Percentiles rank a stretch among this genome's conserved stretches.
Conservation (phyloP, 2,888 invertebrate species). For the Epicampocera succincta region DNA sequence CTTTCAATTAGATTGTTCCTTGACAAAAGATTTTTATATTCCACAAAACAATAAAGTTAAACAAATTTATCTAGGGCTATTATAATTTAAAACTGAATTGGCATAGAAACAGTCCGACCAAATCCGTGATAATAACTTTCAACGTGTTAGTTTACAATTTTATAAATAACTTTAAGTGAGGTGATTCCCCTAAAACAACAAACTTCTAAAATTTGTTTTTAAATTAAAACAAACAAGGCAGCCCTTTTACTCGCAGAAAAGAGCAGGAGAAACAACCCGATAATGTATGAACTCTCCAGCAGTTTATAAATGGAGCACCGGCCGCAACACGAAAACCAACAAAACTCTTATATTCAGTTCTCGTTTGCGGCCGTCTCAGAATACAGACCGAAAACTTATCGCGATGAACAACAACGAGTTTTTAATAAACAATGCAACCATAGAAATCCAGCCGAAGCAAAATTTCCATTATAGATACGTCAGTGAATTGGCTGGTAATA, state of each 20-base stretch:
- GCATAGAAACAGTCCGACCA: no score
- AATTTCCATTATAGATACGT: constrained; percentile 49
- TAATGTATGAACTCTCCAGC: constrained; percentile 1
- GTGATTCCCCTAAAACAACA: no score
- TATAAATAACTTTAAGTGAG: no score
- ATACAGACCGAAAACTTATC: neutral
- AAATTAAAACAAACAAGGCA: no score
- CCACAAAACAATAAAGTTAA: no score
- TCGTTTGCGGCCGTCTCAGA: neutral
- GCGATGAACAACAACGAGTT: constrained; percentile 32
- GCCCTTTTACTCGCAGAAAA: neutral
- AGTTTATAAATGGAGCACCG: neutral
- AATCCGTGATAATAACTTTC: no score
- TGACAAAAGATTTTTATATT: no score
- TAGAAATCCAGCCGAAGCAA: constrained; percentile 45
- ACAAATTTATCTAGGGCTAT: no score
- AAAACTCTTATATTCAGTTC: neutral
- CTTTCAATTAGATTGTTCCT: no score
- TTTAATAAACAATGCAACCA: constrained; percentile 10
- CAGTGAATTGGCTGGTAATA: constrained; percentile 11
- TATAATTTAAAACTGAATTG: no score
- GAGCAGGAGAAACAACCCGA: neutral
- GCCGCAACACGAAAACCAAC: neutral
- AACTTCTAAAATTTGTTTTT: no score
- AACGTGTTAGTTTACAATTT: no score